These are phyloP conservation scores for Pelmatolapia mariae DNA, from an alignment of 2,113 vertebrate species.

Conservation along the genomic window DNA sequence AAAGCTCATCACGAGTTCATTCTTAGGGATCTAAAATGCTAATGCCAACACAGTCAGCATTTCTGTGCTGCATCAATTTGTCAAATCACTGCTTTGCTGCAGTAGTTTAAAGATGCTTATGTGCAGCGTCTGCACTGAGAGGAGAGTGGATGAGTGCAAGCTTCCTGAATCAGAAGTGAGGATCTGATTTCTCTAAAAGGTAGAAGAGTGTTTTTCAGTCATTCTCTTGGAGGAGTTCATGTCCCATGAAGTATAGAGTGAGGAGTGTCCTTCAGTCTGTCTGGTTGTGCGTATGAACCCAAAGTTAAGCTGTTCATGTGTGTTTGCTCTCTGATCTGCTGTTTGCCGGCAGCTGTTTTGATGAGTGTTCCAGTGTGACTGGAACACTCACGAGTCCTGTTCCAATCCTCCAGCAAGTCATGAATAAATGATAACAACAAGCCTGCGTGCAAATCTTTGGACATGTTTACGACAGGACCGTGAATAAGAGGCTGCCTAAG, in stretches of 20 bases:
- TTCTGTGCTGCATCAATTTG: conserved; percentile 19
- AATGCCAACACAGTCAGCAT: not conserved
- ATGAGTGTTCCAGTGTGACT: not conserved
- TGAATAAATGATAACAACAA: conserved; percentile 28
- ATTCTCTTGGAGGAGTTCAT: not conserved
- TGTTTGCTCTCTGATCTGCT: not conserved
- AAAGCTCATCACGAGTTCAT: not conserved
- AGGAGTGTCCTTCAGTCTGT: not conserved
- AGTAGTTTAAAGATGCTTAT: conserved; percentile 13
- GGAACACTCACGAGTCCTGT: not conserved
- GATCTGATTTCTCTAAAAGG: not conserved
- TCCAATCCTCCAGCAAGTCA: not conserved
- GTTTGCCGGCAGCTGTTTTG: conserved; percentile 16
- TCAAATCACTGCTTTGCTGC: conserved; percentile 17
- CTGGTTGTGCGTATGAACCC: not conserved
- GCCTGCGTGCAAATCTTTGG: not conserved
- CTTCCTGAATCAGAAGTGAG: conserved; percentile 9
- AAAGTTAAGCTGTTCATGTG: not conserved
- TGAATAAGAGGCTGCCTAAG: not conserved
- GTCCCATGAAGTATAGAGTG: not conserved
- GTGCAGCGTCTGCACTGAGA: not conserved
- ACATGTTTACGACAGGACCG: not conserved
- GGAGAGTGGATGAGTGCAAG: not conserved
- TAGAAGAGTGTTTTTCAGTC: not conserved
- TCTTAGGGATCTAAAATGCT: not conserved